These are phyloP conservation scores for Saimiri boliviensis DNA, from an alignment of 2,113 vertebrate species.

Conservation along the genomic window DNA sequence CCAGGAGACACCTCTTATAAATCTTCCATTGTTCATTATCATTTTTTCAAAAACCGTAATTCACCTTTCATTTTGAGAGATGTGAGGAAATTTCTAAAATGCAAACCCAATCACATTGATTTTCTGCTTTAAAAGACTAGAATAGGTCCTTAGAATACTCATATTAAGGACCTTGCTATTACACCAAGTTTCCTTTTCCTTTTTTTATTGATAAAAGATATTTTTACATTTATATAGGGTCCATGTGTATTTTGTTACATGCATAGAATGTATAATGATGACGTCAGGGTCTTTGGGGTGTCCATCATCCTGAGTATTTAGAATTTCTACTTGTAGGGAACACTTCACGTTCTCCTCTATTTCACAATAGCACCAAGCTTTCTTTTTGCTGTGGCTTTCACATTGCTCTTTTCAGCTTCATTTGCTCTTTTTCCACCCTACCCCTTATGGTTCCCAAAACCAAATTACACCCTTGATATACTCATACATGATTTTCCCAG, in stretches of 20 bases:
- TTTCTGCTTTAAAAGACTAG: background rate
- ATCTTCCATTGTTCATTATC: background rate
- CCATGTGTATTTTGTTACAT: background rate
- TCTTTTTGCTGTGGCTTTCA: background rate
- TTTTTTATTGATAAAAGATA: background rate
- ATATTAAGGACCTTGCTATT: background rate
- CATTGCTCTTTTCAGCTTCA: background rate
- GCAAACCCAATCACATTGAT: background rate
- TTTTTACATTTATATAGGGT: background rate
- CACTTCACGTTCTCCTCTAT: background rate
- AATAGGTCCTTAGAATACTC: accelerated
- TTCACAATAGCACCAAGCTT: background rate
- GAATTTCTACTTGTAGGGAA: background rate
- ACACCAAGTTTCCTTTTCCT: background rate
- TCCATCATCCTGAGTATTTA: background rate
- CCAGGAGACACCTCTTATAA: background rate
- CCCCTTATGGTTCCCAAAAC: background rate
- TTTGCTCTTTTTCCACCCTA: background rate
- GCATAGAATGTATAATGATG: background rate
- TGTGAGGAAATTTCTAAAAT: background rate
- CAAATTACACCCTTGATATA: background rate
- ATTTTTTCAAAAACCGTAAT: background rate
- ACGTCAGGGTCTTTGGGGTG: background rate
- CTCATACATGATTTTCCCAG: background rate
- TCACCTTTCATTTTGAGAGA: background rate